Evolutionary conservation across 92 coral and sea anemone species (phyloP).

Genomic region (Actinernus sp.): DNA sequence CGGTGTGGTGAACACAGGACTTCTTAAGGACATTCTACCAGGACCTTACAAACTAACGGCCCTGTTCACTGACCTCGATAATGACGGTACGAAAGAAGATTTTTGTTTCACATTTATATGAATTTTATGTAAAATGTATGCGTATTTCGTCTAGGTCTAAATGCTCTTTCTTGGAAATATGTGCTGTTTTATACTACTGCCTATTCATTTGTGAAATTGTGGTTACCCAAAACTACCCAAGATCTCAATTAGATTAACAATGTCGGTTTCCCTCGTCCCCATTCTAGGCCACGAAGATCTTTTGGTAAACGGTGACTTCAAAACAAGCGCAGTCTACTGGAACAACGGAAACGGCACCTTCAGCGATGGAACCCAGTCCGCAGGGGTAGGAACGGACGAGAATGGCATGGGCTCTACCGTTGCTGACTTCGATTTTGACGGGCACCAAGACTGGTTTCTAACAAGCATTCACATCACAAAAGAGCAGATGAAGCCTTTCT

Average conservation of each 20-base stretch:
- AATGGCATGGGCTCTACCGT: constrained; percentile 99
- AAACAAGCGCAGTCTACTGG: constrained; percentile 94
- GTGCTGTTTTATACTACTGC: no score
- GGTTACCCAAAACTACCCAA: not conserved
- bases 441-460: constrained; percentile 96
- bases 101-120: no score
- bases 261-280: not conserved
- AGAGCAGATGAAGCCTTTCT: constrained; percentile 92
- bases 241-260: no score
- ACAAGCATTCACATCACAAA: constrained; percentile 90
- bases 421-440: constrained; percentile 92
- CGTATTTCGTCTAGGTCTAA: no score
- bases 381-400: constrained; percentile 92
- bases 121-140: no score
- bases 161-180: no score
- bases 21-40: constrained; percentile 90
- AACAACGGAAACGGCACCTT: constrained; percentile 96
- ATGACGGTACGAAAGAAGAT: constrained; percentile 81
- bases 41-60: constrained; percentile 92
- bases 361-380: constrained; percentile 72
- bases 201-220: no score
- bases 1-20: constrained; percentile 84
- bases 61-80: constrained; percentile 91
- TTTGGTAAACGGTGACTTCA: constrained; percentile 87
- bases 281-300: constrained; percentile 79